Evolutionary conservation across 1,140 invertebrate species (phyloP).

Genomic region (Calephelis nemesis): DNA sequence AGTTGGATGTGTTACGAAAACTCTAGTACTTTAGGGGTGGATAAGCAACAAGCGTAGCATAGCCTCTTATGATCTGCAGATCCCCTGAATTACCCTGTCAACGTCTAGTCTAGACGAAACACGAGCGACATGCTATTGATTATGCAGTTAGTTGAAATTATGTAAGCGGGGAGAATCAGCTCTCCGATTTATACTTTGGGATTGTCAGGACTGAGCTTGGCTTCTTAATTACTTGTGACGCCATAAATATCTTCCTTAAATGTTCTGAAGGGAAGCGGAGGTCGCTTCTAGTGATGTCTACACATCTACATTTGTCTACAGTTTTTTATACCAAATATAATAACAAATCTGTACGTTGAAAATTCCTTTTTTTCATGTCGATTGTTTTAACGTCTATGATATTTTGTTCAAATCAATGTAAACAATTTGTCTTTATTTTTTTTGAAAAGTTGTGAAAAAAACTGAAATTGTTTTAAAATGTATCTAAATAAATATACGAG

Average conservation of each 20-base stretch:
- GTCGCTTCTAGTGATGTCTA: constrained; percentile 19
- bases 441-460: too few species aligned
- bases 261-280: constrained; percentile 52
- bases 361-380: too few species aligned
- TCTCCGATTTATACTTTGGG: constrained; percentile 42
- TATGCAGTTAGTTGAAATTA: constrained; percentile 69
- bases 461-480: too few species aligned
- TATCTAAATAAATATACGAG: too few species aligned
- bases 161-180: constrained; percentile 57
- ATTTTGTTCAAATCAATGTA: not conserved
- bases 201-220: constrained; percentile 47
- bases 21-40: constrained; percentile 39
- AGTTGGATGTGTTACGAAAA: constrained; percentile 38
- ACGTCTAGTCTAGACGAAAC: constrained; percentile 54
- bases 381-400: not conserved
- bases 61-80: constrained; percentile 46
- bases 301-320: not conserved
- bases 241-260: constrained; percentile 54
- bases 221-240: constrained; percentile 70
- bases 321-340: too few species aligned
- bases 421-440: too few species aligned
- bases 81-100: constrained; percentile 45
- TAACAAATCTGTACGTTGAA: too few species aligned
- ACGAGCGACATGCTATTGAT: constrained; percentile 61
- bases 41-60: constrained; percentile 36